Conservation (phyloP, 2,888 invertebrate species). For the Troides oblongomaculatus region DNA sequence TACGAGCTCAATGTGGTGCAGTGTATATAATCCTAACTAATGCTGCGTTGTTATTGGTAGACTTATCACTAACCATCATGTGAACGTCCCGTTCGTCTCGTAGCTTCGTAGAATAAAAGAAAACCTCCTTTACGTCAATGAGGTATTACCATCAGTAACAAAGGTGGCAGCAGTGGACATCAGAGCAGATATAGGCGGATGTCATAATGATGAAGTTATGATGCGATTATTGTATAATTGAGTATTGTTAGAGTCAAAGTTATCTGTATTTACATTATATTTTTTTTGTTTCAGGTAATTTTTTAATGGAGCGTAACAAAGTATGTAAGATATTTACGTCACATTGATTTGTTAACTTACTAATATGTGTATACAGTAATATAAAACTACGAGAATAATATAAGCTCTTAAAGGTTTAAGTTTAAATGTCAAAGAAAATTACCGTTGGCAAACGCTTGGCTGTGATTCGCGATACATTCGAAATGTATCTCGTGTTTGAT, state of each 20-base stretch:
- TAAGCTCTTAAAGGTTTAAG: neutral
- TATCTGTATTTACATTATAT: neutral
- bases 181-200: too few species aligned
- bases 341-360: neutral
- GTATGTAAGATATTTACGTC: neutral
- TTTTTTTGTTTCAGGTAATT: neutral
- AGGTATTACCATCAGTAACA: too few species aligned
- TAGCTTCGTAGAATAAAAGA: too few species aligned
- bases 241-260: neutral
- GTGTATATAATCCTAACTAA: too few species aligned
- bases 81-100: too few species aligned
- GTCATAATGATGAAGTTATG: too few species aligned
- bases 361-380: neutral
- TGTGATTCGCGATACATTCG: neutral
- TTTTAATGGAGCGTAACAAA: neutral
- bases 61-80: too few species aligned
- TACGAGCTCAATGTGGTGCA: too few species aligned
- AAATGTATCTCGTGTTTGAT: constrained; percentile 15
- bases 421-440: constrained; percentile 10
- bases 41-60: too few species aligned
- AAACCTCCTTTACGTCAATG: too few species aligned
- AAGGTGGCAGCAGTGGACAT: too few species aligned
- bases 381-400: neutral
- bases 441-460: constrained; percentile 1
- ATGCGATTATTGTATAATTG: too few species aligned